Percentiles rank a stretch among this genome's conserved stretches.
phyloP scores from a whole-genome alignment of 1,140 invertebrate genomes.

The Zaprionus taronus region DNA sequence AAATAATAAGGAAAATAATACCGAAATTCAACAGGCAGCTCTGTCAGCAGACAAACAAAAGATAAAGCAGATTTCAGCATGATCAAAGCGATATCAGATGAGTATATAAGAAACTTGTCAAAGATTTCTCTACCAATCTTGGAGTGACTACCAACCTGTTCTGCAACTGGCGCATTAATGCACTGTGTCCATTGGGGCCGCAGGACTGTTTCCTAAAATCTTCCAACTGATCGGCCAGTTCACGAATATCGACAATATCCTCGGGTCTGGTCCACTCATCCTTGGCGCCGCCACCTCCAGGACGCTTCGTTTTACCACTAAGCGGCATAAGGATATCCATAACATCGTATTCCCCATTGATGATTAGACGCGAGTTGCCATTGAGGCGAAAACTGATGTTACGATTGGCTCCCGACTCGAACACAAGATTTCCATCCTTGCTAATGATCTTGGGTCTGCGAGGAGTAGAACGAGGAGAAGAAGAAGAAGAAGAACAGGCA shows the following conservation, averaged over 20 bases:
- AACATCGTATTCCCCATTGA: constrained; percentile 87
- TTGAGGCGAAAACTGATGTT: constrained; percentile 88
- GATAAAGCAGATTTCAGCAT: background rate
- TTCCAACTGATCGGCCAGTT: constrained; percentile 46
- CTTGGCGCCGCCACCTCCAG: constrained; percentile 32
- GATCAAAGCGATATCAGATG: background rate
- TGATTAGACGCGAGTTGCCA: constrained; percentile 87
- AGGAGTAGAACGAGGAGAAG: background rate
- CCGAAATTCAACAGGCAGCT: no score
- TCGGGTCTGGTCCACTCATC: constrained; percentile 53
- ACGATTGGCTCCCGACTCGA: constrained; percentile 87
- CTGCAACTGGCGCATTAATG: constrained; percentile 32
- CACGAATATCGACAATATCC: constrained; percentile 43
- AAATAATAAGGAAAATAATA: background rate
- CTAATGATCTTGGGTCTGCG: constrained; percentile 87
- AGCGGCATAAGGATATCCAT: constrained; percentile 63
- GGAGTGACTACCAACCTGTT: constrained; percentile 57
- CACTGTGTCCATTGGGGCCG: constrained; percentile 52
- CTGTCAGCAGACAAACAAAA: no score
- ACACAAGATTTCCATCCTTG: constrained; percentile 87
- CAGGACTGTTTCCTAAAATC: constrained; percentile 40
- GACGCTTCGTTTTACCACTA: constrained; percentile 45
- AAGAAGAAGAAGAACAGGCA: background rate
- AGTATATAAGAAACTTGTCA: no score
- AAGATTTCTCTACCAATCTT: background rate